These are phyloP conservation scores for Argyrosomus regius DNA, from an alignment of 2,797 vertebrate species.

Conservation along the genomic window DNA sequence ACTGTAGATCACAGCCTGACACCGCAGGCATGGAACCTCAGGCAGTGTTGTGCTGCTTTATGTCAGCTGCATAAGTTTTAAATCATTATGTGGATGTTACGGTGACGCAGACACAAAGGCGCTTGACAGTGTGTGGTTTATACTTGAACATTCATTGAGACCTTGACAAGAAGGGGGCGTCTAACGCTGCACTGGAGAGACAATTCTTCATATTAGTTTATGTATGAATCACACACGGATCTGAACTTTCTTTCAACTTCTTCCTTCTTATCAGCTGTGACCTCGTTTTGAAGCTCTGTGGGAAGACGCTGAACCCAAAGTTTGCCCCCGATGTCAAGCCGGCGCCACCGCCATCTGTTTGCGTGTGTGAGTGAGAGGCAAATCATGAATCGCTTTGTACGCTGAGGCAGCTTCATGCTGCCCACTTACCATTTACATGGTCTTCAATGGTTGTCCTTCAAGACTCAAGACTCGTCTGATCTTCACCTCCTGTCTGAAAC, in stretches of 20 bases:
- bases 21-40: slow-evolving; percentile 15
- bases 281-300: not conserved
- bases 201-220: not conserved
- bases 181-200: not conserved
- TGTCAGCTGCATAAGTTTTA: slow-evolving; percentile 30
- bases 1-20: slow-evolving; percentile 43
- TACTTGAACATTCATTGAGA: slow-evolving; percentile 35
- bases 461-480: no score
- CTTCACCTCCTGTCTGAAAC: no score
- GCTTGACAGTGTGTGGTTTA: slow-evolving; percentile 5
- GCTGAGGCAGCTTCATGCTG: not conserved
- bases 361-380: not conserved
- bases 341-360: no score
- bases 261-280: not conserved
- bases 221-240: not conserved
- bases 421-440: not conserved
- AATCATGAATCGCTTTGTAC: not conserved
- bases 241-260: not conserved
- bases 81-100: slow-evolving; percentile 28
- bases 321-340: not conserved
- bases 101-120: slow-evolving; percentile 33
- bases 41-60: slow-evolving; percentile 11
- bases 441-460: not conserved
- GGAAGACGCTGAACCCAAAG: not conserved
- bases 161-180: slow-evolving; percentile 5